Conservation (phyloP, 2,797 vertebrate species). For the Iguana delicatissima region DNA sequence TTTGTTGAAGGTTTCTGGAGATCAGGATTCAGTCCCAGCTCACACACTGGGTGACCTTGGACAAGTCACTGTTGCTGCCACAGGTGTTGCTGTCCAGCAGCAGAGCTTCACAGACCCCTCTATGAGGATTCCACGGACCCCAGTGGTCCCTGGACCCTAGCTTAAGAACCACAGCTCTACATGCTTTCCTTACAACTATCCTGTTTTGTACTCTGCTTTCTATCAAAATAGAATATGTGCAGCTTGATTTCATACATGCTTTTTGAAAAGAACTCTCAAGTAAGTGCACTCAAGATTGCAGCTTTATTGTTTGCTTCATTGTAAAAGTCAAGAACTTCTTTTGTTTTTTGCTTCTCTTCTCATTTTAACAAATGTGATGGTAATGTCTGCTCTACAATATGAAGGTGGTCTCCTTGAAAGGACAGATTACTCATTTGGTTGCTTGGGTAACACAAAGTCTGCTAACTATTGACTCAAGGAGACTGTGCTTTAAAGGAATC, state of each 20-base stretch:
- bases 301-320: neutral
- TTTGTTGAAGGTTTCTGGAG: no score
- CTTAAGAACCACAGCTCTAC: neutral
- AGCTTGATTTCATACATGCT: neutral
- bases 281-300: neutral
- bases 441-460: constrained; percentile 72
- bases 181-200: neutral
- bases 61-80: no score
- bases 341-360: neutral
- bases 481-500: constrained; percentile 68
- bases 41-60: no score
- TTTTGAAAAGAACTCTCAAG: neutral
- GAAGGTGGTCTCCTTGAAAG: neutral
- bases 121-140: no score
- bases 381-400: neutral
- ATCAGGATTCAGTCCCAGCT: no score
- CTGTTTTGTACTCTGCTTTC: neutral
- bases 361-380: neutral
- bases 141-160: no score
- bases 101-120: no score
- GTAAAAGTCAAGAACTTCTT: neutral
- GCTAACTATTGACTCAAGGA: constrained; percentile 76
- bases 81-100: no score
- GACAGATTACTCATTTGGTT: constrained; percentile 72
- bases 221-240: neutral